A percentile compares a stretch with the other conserved stretches of the same genome.
Evolutionary conservation across 2,888 invertebrate genomes (phyloP).

Genomic region (Calameuta idolon): DNA sequence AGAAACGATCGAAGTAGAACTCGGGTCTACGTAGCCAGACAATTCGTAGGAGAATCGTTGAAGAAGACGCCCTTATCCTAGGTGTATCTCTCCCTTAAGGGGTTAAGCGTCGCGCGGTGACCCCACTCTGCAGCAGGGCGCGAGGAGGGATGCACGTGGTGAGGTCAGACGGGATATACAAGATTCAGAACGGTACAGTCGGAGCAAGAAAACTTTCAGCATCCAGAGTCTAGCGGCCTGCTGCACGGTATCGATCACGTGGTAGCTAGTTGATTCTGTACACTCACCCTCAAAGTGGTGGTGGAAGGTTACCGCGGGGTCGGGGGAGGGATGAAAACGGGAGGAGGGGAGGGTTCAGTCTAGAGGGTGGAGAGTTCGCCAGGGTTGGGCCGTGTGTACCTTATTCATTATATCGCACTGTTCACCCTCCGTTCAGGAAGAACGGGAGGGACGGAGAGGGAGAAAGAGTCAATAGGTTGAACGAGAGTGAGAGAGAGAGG

Average conservation of each 20-base stretch:
- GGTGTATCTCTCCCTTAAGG: constrained; percentile 4
- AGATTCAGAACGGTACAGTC: constrained; percentile 11
- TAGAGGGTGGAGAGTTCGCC: constrained; percentile 7
- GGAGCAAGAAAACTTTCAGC: constrained; percentile 10
- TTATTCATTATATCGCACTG: constrained; percentile 24
- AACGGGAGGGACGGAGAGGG: neutral
- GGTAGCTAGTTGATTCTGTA: constrained; percentile 26
- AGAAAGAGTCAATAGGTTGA: neutral
- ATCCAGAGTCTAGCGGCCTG: constrained; percentile 6
- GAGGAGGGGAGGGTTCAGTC: neutral
- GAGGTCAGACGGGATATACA: constrained; percentile 9
- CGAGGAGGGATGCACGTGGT: constrained; percentile 6
- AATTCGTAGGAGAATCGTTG: neutral
- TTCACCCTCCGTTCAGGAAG: constrained; percentile 8
- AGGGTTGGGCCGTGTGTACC: constrained; percentile 19
- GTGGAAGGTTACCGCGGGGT: neutral
- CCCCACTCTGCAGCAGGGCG: constrained; percentile 2
- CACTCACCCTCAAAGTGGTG: neutral
- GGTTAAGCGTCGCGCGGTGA: constrained; percentile 9
- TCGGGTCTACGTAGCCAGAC: neutral
- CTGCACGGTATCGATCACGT: constrained; percentile 35
- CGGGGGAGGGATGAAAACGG: neutral
- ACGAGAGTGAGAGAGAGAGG: neutral
- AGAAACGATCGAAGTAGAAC: neutral
- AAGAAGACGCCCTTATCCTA: neutral